Percentiles rank a stretch among this genome's conserved stretches.
Evolutionary conservation across 2,113 vertebrate species (phyloP).

Genomic region (Burhinus oedicnemus): DNA sequence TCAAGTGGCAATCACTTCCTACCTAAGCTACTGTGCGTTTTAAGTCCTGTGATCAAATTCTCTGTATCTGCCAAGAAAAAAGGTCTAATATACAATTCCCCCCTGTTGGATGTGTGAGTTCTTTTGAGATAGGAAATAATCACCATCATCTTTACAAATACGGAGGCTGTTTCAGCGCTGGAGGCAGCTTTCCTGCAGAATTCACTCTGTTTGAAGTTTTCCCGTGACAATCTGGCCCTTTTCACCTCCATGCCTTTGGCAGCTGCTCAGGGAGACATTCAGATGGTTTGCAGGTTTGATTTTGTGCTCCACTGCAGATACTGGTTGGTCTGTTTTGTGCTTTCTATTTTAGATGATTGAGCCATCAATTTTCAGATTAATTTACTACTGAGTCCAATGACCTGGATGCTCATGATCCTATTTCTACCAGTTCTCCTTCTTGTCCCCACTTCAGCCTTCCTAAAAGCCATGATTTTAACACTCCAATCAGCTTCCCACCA

Average conservation of each 20-base stretch:
- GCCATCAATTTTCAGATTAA: slow-evolving; percentile 26
- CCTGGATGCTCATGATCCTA: background rate
- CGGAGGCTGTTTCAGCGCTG: background rate
- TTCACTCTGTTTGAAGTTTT: slow-evolving; percentile 5
- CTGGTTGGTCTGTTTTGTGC: background rate
- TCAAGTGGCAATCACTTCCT: slow-evolving; percentile 39
- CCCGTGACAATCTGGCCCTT: background rate
- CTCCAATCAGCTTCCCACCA: background rate
- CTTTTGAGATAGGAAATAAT: slow-evolving; percentile 45
- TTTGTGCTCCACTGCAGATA: slow-evolving; percentile 37
- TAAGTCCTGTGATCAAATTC: slow-evolving; percentile 42
- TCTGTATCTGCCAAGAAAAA: slow-evolving; percentile 45
- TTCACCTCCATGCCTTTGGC: background rate
- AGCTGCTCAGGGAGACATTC: background rate
- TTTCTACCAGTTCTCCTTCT: background rate
- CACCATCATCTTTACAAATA: slow-evolving; percentile 21
- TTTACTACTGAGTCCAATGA: slow-evolving; percentile 12
- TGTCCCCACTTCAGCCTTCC: background rate
- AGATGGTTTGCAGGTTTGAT: slow-evolving; percentile 34
- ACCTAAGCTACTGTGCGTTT: background rate
- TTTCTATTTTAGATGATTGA: slow-evolving; percentile 25
- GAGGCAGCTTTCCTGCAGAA: slow-evolving; percentile 16
- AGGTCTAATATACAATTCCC: background rate
- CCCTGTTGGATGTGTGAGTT: slow-evolving; percentile 12
- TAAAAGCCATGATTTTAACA: slow-evolving; percentile 14